Conservation (phyloP, 35 echinoderm and acorn worm species). For the Diadema setosum region DNA sequence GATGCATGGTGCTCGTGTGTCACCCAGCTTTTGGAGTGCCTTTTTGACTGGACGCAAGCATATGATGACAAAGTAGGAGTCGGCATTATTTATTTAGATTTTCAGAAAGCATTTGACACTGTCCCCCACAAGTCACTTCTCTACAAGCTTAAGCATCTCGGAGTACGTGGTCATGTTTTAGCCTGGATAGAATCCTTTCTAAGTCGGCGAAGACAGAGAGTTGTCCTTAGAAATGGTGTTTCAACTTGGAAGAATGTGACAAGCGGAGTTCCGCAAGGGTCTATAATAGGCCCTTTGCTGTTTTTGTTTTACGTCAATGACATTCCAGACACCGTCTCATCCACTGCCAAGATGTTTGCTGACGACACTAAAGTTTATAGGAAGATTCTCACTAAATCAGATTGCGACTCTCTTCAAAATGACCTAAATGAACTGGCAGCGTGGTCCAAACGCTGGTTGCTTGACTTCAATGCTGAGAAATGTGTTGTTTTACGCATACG, state of each 20-base stretch:
- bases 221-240: slow-evolving; percentile 26
- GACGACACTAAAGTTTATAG: slow-evolving; percentile 44
- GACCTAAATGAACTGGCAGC: slow-evolving; percentile 34
- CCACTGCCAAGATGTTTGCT: slow-evolving; percentile 33
- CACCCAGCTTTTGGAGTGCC: too few species aligned
- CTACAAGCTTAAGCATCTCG: too few species aligned
- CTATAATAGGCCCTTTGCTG: slow-evolving; percentile 13
- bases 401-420: slow-evolving; percentile 13
- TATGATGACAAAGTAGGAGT: slow-evolving; percentile 10
- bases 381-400: not conserved
- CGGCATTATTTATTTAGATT: slow-evolving; percentile 39
- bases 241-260: slow-evolving; percentile 38
- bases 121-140: too few species aligned
- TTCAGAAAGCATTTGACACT: slow-evolving; percentile 29
- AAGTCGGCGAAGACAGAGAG: slow-evolving; percentile 33
- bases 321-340: not conserved
- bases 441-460: slow-evolving; percentile 30
- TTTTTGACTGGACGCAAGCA: slow-evolving; percentile 15
- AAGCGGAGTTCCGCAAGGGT: slow-evolving; percentile 44
- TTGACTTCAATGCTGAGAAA: slow-evolving; percentile 49
- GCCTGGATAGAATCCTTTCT: too few species aligned
- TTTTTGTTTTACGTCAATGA: slow-evolving; percentile 55
- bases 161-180: too few species aligned
- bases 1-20: too few species aligned
- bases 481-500: slow-evolving; percentile 60